phyloP scores from a whole-genome alignment of 2,888 invertebrate species.

The Drosophila quinaria region DNA sequence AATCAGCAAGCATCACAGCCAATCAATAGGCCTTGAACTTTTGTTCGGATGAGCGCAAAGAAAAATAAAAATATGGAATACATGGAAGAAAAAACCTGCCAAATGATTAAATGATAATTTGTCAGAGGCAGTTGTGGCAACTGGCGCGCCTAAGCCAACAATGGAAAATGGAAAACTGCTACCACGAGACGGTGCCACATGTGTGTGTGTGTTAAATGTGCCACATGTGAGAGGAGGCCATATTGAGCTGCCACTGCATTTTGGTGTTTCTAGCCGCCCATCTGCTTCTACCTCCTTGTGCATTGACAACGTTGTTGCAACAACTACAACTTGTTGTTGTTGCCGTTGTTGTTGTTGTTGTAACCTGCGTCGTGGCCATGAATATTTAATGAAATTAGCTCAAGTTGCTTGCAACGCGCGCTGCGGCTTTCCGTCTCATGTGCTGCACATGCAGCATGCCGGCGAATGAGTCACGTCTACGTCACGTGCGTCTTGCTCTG shows the following conservation, averaged over 20 bases:
- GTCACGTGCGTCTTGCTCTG: conserved; percentile 2
- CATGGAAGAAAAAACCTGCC: conserved; percentile 30
- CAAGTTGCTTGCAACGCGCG: conserved; percentile 64
- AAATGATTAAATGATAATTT: conserved; percentile 77
- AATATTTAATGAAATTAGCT: conserved; percentile 80
- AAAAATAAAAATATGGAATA: conserved; percentile 6
- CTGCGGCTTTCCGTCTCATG: conserved; percentile 48
- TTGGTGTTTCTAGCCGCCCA: conserved; percentile 9
- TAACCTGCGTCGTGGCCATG: conserved; percentile 63
- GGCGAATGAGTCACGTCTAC: conserved; percentile 30
- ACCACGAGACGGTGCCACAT: conserved; percentile 22
- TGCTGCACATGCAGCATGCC: conserved; percentile 26
- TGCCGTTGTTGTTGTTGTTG: conserved; percentile 23
- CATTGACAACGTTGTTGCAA: conserved; percentile 47
- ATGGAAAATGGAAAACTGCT: conserved; percentile 25
- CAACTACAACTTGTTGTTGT: conserved; percentile 1
- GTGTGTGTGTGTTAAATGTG: conserved; percentile 33
- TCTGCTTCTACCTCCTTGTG: conserved; percentile 8
- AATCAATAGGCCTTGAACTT: conserved; percentile 53
- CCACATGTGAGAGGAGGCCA: conserved; percentile 34
- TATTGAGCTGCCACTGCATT: conserved; percentile 41
- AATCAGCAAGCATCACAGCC: conserved; percentile 40
- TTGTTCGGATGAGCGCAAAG: conserved; percentile 16
- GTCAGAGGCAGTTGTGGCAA: conserved; percentile 60
- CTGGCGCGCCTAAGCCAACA: conserved; percentile 23